Percentiles rank a stretch among this genome's conserved stretches.
phyloP scores from a whole-genome alignment of 2,888 invertebrate species.

The Lamellibrachia columna region DNA sequence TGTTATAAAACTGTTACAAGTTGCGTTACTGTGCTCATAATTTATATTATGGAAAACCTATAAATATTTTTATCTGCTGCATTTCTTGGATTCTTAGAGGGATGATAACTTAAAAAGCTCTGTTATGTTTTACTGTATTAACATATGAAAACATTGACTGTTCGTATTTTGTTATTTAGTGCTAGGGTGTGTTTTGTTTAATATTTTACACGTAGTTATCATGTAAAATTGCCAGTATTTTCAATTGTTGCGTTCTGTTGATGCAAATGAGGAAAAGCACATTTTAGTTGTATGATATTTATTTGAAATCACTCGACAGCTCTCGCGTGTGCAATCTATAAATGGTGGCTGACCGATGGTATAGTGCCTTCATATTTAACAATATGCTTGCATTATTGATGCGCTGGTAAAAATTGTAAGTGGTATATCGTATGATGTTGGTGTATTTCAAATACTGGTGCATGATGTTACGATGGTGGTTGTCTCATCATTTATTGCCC shows the following conservation, averaged over 20 bases:
- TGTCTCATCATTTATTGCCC: not conserved
- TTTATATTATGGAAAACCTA: conserved; percentile 16
- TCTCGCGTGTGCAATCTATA: conserved; percentile 8
- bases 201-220: not conserved
- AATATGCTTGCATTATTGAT: not conserved
- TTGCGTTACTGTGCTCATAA: conserved; percentile 12
- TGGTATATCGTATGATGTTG: not conserved
- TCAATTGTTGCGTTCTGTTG: conserved; percentile 16
- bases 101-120: conserved; percentile 16
- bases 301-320: conserved; percentile 10
- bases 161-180: conserved; percentile 16
- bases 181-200: conserved; percentile 12
- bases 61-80: conserved; percentile 16
- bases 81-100: not conserved
- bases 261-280: conserved; percentile 9
- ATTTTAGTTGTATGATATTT: not conserved
- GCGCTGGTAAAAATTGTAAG: not conserved
- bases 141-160: conserved; percentile 12
- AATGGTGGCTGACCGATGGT: not conserved
- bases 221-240: conserved; percentile 16
- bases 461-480: not conserved
- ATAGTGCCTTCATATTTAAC: not conserved
- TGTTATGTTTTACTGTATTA: conserved; percentile 16
- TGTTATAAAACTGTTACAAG: conserved; percentile 12
- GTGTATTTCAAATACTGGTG: conserved; percentile 10